Evolutionary conservation across 2,888 invertebrate genomes (phyloP).

Genomic region (Rhingia campestris): DNA sequence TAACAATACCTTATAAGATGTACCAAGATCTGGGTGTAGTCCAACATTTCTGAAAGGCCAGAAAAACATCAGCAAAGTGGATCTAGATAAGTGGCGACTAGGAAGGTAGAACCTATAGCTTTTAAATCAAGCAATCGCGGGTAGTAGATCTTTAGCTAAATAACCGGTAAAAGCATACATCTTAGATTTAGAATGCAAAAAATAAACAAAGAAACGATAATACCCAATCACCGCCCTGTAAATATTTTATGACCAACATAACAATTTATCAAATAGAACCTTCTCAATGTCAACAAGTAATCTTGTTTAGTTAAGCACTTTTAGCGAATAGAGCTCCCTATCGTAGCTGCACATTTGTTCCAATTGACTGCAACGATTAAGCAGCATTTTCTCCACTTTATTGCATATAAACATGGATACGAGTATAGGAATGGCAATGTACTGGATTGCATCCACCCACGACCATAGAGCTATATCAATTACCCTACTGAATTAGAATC

Average conservation of each 20-base stretch:
- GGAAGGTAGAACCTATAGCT: no score
- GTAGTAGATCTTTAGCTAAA: no score
- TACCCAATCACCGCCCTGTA: no score
- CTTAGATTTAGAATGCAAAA: no score
- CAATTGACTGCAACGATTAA: conserved; percentile 43
- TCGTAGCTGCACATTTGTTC: conserved; percentile 11
- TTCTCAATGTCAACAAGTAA: conserved; percentile 38
- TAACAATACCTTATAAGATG: no score
- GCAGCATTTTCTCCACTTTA: neutral
- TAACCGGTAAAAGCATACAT: no score
- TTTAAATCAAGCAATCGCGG: no score
- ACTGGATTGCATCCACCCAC: conserved; percentile 40
- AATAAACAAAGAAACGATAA: no score
- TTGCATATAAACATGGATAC: neutral
- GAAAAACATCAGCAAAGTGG: no score
- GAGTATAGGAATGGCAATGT: neutral
- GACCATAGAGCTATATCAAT: conserved; percentile 20
- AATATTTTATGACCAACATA: neutral
- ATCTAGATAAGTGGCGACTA: no score
- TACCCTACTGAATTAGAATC: conserved; percentile 7
- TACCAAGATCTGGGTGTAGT: no score
- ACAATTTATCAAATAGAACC: neutral
- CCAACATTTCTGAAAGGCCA: no score
- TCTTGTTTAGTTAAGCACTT: conserved; percentile 18
- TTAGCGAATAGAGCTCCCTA: neutral